phyloP scores from a whole-genome alignment of 2,113 vertebrate species.

The Myotis yumanensis region DNA sequence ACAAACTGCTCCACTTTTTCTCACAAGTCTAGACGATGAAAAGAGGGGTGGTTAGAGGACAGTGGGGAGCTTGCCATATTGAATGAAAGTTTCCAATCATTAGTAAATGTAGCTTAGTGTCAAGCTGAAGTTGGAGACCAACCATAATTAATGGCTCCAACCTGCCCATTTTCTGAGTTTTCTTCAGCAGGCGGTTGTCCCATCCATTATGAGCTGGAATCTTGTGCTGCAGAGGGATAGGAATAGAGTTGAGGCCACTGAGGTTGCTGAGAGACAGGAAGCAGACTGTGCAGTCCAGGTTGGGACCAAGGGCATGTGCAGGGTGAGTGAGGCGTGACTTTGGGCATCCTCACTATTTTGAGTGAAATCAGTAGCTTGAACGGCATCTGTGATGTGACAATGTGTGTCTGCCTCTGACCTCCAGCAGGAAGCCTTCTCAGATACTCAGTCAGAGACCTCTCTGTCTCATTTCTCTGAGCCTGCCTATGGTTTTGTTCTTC shows the following conservation, averaged over 20 bases:
- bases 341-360: neutral
- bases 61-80: accelerated
- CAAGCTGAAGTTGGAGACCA: neutral
- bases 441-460: neutral
- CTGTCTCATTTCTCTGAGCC: neutral
- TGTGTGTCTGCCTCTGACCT: neutral
- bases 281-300: neutral
- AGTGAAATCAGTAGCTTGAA: too few relatives aligned
- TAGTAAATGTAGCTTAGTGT: neutral
- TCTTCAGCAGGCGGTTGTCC: too few relatives aligned
- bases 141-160: neutral
- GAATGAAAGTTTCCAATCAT: neutral
- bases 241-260: neutral
- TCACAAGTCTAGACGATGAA: neutral
- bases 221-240: neutral
- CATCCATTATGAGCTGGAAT: neutral
- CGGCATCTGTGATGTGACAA: neutral
- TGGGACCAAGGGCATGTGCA: neutral
- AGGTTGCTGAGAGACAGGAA: neutral
- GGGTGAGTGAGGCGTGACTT: accelerated
- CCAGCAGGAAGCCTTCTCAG: neutral
- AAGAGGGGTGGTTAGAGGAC: neutral
- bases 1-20: neutral
- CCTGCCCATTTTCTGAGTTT: neutral
- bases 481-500: neutral